Evolutionary conservation across 2,888 invertebrate species (phyloP).

Genomic region (Vannuccia rotundouncinata): DNA sequence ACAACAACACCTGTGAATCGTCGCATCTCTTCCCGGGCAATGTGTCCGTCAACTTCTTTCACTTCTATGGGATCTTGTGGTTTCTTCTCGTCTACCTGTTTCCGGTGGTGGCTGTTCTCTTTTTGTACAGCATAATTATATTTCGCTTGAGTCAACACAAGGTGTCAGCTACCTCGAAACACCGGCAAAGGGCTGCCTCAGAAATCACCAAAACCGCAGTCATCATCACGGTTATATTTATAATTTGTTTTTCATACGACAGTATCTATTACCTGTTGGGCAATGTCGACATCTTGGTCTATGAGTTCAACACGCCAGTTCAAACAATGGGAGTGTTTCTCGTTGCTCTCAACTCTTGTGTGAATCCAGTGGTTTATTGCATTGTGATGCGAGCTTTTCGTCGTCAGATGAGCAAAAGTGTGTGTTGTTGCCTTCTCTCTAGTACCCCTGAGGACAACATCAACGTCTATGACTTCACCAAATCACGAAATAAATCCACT

Average conservation of each 20-base stretch:
- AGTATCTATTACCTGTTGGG: slow-evolving; percentile 35
- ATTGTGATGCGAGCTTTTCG: slow-evolving; percentile 34
- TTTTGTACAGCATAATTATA: slow-evolving; percentile 32
- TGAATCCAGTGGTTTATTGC: slow-evolving; percentile 34
- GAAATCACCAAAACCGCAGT: slow-evolving; percentile 34
- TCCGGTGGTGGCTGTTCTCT: slow-evolving; percentile 21
- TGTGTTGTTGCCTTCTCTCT: slow-evolving; percentile 24
- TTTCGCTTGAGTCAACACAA: slow-evolving; percentile 28
- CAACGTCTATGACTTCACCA: neutral
- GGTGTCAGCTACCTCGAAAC: neutral
- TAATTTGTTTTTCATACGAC: slow-evolving; percentile 34
- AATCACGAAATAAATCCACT: neutral
- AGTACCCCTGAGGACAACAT: neutral
- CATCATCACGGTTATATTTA: slow-evolving; percentile 33
- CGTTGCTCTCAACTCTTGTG: slow-evolving; percentile 34
- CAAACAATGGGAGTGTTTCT: slow-evolving; percentile 30
- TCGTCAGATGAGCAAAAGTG: neutral
- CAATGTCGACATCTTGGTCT: slow-evolving; percentile 12
- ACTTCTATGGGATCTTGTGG: slow-evolving; percentile 32
- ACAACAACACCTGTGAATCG: slow-evolving; percentile 12
- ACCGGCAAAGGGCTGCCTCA: slow-evolving; percentile 33
- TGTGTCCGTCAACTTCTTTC: slow-evolving; percentile 6
- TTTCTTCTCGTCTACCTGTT: slow-evolving; percentile 31
- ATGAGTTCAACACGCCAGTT: slow-evolving; percentile 28
- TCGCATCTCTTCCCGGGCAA: neutral